Evolutionary conservation across 2,888 invertebrate species (phyloP).

Genomic region (Dascillus cervinus): DNA sequence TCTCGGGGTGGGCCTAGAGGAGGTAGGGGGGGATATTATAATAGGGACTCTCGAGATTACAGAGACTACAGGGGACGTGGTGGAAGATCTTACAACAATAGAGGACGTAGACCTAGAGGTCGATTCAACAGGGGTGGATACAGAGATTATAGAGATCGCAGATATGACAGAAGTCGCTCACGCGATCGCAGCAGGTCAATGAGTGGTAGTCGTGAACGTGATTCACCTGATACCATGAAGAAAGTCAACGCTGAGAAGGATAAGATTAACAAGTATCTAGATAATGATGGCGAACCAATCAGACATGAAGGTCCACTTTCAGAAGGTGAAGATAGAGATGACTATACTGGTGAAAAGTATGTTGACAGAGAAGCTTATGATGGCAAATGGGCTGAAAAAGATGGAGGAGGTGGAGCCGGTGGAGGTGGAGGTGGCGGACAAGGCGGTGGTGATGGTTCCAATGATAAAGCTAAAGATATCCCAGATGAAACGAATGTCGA

Average conservation of each 20-base stretch:
- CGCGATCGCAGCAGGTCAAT: conserved; percentile 41
- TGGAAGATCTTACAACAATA: conserved; percentile 31
- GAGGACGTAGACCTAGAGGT: conserved; percentile 31
- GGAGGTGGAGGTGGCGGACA: conserved; percentile 20
- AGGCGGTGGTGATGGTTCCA: conserved; percentile 16
- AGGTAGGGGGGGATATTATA: conserved; percentile 33
- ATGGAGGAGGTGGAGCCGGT: conserved; percentile 29
- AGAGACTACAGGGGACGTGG: conserved; percentile 34
- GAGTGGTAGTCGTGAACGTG: conserved; percentile 47
- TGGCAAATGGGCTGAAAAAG: conserved; percentile 58
- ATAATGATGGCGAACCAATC: conserved; percentile 38
- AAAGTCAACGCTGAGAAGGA: conserved; percentile 49
- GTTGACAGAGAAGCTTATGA: conserved; percentile 58
- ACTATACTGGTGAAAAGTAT: conserved; percentile 41
- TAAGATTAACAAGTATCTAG: conserved; percentile 51
- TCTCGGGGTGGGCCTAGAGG: conserved; percentile 41
- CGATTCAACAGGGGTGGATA: conserved; percentile 42
- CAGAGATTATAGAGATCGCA: conserved; percentile 61
- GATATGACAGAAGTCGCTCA: conserved; percentile 55
- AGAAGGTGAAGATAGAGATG: conserved; percentile 52
- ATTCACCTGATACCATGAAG: conserved; percentile 43
- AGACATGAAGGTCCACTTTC: conserved; percentile 50
- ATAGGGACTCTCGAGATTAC: conserved; percentile 34
- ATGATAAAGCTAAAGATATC: conserved; percentile 24
- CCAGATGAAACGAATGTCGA: conserved; percentile 42